Evolutionary conservation across 2,113 vertebrate genomes (phyloP).

Genomic region (Datnioides undecimradiatus): DNA sequence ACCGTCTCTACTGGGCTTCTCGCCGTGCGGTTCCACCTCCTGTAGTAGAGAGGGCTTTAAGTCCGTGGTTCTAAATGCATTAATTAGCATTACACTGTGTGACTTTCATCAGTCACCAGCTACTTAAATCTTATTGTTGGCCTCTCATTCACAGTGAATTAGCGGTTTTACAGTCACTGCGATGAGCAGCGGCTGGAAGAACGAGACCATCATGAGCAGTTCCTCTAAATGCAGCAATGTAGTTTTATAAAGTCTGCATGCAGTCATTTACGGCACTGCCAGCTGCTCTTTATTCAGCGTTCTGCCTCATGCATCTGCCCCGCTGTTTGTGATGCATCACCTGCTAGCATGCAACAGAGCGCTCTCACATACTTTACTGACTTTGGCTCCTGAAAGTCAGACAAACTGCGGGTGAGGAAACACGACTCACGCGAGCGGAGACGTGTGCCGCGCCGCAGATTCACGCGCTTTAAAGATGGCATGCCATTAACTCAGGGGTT

Average conservation of each 20-base stretch:
- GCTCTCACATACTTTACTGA: not conserved
- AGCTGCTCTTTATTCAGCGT: not conserved
- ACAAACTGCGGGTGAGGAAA: not conserved
- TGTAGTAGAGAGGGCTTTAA: constrained; percentile 55
- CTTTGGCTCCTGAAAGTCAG: not conserved
- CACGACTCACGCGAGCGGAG: not conserved
- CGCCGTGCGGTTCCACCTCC: constrained; percentile 86
- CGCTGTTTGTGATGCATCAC: not conserved
- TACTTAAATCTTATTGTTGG: not conserved
- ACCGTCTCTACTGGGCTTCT: constrained; percentile 81
- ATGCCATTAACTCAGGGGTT: constrained; percentile 1
- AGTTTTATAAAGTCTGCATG: not conserved
- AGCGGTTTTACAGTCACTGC: not conserved
- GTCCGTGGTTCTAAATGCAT: not conserved
- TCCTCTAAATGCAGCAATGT: not conserved
- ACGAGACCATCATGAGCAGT: not conserved
- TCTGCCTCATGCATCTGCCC: not conserved
- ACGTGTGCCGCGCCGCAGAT: not conserved
- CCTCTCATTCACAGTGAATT: not conserved
- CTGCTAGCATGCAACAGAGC: not conserved
- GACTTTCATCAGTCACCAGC: constrained; percentile 15
- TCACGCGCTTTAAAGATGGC: not conserved
- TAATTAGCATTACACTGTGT: not conserved
- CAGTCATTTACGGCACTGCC: not conserved
- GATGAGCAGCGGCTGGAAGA: not conserved